Conservation (phyloP, 2,113 vertebrate genomes). For the Notiomystis cincta region DNA sequence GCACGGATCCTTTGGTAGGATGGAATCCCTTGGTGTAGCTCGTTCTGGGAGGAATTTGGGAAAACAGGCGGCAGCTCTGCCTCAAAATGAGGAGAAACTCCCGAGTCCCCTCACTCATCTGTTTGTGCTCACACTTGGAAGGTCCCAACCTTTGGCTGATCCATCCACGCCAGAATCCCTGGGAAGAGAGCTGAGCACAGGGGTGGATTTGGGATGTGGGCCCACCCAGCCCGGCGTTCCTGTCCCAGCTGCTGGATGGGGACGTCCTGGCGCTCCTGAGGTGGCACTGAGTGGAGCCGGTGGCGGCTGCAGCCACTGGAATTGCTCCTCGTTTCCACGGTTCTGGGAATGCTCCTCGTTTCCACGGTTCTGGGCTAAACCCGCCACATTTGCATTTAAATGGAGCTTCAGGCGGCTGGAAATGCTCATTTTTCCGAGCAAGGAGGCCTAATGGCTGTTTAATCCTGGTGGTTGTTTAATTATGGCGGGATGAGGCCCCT, state of each 20-base stretch:
- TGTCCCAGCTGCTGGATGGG: not conserved
- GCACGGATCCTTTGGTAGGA: rapidly evolving
- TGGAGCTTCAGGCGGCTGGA: constrained; percentile 68
- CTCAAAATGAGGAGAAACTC: not conserved
- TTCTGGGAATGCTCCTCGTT: not conserved
- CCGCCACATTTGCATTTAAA: constrained; percentile 76
- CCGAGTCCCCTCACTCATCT: rapidly evolving
- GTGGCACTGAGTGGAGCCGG: not conserved
- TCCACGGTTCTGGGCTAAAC: not conserved
- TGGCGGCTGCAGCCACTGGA: not conserved
- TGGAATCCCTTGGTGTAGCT: not conserved
- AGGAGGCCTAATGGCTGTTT: constrained; percentile 43
- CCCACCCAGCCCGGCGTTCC: rapidly evolving
- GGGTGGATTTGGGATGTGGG: not conserved
- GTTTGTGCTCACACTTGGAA: not conserved
- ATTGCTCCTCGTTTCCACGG: constrained; percentile 14
- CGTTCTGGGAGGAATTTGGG: rapidly evolving
- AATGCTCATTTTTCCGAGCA: constrained; percentile 64
- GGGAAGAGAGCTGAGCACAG: not conserved
- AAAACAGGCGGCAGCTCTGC: not conserved
- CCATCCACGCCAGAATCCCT: not conserved
- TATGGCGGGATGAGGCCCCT: constrained; percentile 46
- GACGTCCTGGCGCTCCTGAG: not conserved
- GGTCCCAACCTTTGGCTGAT: no score
- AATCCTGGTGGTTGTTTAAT: constrained; percentile 68